A percentile compares a stretch with the other conserved stretches of the same genome.
Evolutionary conservation across 2,797 vertebrate species (phyloP).

Genomic region (Buceros bicornis): DNA sequence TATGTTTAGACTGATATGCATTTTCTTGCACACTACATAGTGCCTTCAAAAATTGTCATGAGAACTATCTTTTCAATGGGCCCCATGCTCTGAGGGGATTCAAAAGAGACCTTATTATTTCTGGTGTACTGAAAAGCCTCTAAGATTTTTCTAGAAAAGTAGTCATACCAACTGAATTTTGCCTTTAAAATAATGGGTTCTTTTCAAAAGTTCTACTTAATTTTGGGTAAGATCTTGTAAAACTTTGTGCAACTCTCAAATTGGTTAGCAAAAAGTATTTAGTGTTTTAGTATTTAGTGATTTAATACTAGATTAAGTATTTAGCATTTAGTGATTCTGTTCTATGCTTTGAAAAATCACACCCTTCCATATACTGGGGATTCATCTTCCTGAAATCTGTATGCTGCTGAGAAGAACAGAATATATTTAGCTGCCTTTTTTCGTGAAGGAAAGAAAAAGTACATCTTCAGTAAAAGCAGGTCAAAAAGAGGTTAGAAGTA

Average conservation of each 20-base stretch:
- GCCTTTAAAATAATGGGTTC: background rate
- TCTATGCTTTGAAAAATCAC: slow-evolving; percentile 30
- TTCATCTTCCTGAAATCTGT: slow-evolving; percentile 15
- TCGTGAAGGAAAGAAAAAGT: background rate
- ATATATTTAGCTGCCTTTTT: slow-evolving; percentile 40
- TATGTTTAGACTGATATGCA: background rate
- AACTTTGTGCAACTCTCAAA: background rate
- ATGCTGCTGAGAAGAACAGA: slow-evolving; percentile 1
- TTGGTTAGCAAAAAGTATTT: background rate
- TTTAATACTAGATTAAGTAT: no score
- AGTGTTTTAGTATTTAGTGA: background rate
- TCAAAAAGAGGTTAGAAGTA: slow-evolving; percentile 56
- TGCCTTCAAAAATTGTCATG: background rate
- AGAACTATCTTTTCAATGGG: background rate
- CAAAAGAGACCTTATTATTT: background rate
- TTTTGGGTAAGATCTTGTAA: background rate
- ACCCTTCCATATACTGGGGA: background rate
- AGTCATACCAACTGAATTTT: background rate
- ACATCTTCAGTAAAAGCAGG: slow-evolving; percentile 32
- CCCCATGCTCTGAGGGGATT: background rate
- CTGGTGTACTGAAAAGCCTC: background rate
- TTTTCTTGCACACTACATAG: background rate
- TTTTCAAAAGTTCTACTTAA: background rate
- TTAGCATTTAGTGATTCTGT: background rate
- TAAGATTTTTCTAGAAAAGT: background rate